Evolutionary conservation across 2,888 invertebrate genomes (phyloP).

Genomic region (Aethes cnicana): DNA sequence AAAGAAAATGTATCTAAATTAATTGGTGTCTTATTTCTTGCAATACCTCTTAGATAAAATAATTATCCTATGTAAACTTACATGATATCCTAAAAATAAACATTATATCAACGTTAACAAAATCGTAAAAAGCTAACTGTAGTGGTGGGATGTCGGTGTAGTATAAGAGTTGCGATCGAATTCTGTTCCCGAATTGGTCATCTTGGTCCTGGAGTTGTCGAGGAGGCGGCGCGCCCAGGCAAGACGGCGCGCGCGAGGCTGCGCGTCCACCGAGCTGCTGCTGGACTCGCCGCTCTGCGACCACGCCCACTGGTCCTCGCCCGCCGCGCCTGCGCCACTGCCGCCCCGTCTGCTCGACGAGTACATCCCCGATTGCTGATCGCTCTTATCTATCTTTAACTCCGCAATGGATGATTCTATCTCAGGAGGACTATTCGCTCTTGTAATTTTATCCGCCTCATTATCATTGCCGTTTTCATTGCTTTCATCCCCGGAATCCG

Average conservation of each 20-base stretch:
- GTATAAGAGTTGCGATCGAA: slow-evolving; percentile 52
- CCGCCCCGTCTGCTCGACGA: not conserved
- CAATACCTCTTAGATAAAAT: slow-evolving; percentile 59
- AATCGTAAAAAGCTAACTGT: slow-evolving; percentile 38
- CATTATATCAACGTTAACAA: slow-evolving; percentile 43
- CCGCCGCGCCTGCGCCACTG: no score
- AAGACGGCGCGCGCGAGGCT: slow-evolving; percentile 49
- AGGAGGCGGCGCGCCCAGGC: slow-evolving; percentile 60
- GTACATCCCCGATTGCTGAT: not conserved
- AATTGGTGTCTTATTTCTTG: slow-evolving; percentile 11
- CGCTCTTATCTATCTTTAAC: slow-evolving; percentile 47
- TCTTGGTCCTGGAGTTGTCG: slow-evolving; percentile 23
- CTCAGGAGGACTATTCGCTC: slow-evolving; percentile 58
- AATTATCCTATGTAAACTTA: slow-evolving; percentile 49
- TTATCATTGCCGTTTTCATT: slow-evolving; percentile 41
- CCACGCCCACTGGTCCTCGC: slow-evolving; percentile 1
- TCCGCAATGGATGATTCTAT: slow-evolving; percentile 64
- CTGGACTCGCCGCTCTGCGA: slow-evolving; percentile 40
- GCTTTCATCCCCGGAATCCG: slow-evolving; percentile 38
- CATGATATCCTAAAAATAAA: slow-evolving; percentile 49
- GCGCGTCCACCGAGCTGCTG: slow-evolving; percentile 54
- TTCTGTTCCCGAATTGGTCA: slow-evolving; percentile 51
- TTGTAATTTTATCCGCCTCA: slow-evolving; percentile 29
- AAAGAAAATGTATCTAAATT: slow-evolving; percentile 6
- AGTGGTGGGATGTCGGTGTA: slow-evolving; percentile 51